Percentiles rank a stretch among this genome's conserved stretches.
Conservation (phyloP, 2,797 vertebrate genomes). For the Momotus momota region DNA sequence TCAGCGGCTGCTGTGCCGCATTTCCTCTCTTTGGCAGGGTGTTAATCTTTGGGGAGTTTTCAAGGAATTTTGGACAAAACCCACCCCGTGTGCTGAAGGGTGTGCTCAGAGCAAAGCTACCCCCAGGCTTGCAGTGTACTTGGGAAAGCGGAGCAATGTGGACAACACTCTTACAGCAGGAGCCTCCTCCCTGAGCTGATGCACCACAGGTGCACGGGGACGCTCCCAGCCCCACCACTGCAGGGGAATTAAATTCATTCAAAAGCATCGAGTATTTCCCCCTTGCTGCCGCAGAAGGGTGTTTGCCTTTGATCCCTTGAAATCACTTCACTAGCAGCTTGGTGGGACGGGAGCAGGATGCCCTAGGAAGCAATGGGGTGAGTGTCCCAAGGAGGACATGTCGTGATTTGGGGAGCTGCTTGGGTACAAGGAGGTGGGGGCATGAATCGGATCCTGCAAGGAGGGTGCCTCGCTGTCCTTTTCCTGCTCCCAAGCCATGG, state of each 20-base stretch:
- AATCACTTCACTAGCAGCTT: background rate
- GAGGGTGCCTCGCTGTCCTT: background rate
- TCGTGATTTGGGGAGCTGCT: background rate
- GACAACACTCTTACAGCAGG: background rate
- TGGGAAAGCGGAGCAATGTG: accelerated
- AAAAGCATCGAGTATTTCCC: background rate
- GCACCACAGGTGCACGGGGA: accelerated
- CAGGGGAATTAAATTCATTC: background rate
- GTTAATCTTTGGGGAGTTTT: background rate
- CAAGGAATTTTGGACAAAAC: background rate
- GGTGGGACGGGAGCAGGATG: background rate
- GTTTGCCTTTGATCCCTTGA: background rate
- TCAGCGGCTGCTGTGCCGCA: background rate
- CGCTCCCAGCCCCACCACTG: background rate
- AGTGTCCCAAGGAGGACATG: accelerated
- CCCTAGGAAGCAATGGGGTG: background rate
- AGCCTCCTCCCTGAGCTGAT: background rate
- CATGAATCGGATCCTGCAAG: background rate
- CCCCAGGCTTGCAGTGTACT: accelerated
- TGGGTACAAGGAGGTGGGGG: background rate
- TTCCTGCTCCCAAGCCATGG: background rate
- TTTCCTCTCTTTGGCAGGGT: accelerated
- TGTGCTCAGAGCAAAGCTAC: background rate
- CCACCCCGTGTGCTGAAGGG: accelerated
- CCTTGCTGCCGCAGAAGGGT: accelerated